Evolutionary conservation across 2,888 invertebrate genomes (phyloP).

Genomic region (Cephus sareptanus): DNA sequence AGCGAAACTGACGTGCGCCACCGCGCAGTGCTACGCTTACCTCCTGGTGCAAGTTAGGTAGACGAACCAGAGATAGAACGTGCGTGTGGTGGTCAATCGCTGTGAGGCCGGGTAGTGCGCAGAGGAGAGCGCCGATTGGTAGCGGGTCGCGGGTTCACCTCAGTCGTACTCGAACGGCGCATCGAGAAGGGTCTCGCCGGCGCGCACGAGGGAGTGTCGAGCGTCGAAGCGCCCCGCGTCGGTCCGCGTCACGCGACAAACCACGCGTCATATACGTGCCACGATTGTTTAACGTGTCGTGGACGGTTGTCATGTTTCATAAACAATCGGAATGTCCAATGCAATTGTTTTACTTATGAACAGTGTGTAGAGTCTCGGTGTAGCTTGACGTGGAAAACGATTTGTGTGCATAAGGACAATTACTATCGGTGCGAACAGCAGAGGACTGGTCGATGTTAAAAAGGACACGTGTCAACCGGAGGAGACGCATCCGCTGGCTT

Average conservation of each 20-base stretch:
- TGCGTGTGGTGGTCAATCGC: slow-evolving; percentile 52
- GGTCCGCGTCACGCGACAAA: background rate
- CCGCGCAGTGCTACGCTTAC: background rate
- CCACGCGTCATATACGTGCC: slow-evolving; percentile 13
- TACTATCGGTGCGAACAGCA: background rate
- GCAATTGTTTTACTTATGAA: background rate
- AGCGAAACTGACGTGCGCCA: background rate
- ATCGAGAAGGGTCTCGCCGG: slow-evolving; percentile 50
- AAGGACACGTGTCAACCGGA: background rate
- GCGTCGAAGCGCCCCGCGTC: slow-evolving; percentile 4
- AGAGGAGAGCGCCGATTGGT: slow-evolving; percentile 54
- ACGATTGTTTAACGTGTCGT: background rate
- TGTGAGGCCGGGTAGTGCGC: slow-evolving; percentile 40
- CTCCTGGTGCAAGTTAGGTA: background rate
- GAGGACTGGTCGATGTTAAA: background rate
- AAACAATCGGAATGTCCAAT: background rate
- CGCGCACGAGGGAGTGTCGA: background rate
- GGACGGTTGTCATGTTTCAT: background rate
- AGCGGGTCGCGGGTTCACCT: slow-evolving; percentile 45
- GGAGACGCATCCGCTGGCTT: background rate
- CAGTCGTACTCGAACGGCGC: slow-evolving; percentile 64
- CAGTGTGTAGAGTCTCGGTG: background rate
- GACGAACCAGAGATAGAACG: slow-evolving; percentile 12
- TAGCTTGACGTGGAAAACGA: background rate
- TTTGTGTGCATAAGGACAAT: background rate